Evolutionary conservation across 2,888 invertebrate species (phyloP), one percentile per base, ranked within the genome.

Genomic region (Tetragnatha montana): DNA sequence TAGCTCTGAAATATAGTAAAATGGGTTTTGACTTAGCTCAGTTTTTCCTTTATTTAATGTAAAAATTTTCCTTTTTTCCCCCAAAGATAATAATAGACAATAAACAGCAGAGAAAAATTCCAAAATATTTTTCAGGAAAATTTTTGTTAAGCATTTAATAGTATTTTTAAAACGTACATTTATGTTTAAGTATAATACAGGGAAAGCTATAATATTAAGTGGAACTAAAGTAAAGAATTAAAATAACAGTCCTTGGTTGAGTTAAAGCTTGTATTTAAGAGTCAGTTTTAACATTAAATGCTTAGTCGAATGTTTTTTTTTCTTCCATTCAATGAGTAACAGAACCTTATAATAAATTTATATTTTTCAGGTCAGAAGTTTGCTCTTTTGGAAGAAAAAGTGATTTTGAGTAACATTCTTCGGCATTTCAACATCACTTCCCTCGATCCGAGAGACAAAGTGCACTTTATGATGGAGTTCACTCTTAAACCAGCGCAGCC

Each of bases 301-400:
- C 10, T 17, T 7, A 17, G 4, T 10, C 6, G 60, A 12, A 60
- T 60, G 10, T 60, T 60, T 60, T 0, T 60, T 10, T 14, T 60
- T 51, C 7, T 8, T 12, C 14, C 14, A 3, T 60, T 10, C 12
- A 60, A 10, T 12, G 12, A 51, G 12, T 51, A 8, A 12, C 12
- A 51, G 12, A 8, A 51, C 7, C 51, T 7, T 51, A 51, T 60
- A 60, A 60, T 1, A 60, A 60, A 60, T 60, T 12, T 14, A 35
- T 17, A 6, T 60, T 74, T 69, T 68, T 12, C 80, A 85, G 89
- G 89, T 70, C 89, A 89, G 19, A 89, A 89, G 49, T 89, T 89
- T 21, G 89, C 89, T 47, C 47, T 80, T 17, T n/a, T 85, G 47
- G 89, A 89, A 85, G 84, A 81, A 71, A 89, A 89, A 76, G 70